phyloP scores from a whole-genome alignment of 1,140 invertebrate genomes.

The Drosophila truncata region DNA sequence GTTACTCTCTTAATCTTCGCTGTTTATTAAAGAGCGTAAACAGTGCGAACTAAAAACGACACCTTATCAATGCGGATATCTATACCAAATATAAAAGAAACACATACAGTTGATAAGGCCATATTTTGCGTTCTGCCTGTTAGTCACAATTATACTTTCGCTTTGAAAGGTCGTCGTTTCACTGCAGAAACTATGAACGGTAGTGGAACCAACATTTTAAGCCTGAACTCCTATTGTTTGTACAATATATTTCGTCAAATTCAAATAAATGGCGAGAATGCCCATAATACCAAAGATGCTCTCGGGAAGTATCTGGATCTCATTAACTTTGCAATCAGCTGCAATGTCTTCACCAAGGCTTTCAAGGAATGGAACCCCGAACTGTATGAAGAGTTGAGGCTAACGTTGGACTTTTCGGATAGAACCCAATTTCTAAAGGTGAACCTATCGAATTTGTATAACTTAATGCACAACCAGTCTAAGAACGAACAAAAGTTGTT shows the following conservation, averaged over 20 bases:
- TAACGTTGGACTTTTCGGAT: background rate
- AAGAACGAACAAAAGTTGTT: background rate
- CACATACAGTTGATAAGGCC: conserved; percentile 1
- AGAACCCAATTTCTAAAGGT: background rate
- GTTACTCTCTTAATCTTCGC: background rate
- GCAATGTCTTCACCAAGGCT: background rate
- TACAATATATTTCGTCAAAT: conserved; percentile 1
- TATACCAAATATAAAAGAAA: conserved; percentile 2
- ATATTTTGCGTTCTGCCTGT: background rate
- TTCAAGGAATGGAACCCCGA: conserved; percentile 1
- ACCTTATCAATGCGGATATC: conserved; percentile 3
- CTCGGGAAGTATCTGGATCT: conserved; percentile 4
- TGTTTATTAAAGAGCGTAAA: background rate
- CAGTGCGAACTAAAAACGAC: background rate
- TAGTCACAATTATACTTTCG: background rate
- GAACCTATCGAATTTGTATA: background rate
- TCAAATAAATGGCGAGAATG: background rate
- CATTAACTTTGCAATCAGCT: background rate
- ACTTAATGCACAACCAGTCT: background rate
- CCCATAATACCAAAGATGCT: background rate
- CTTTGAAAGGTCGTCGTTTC: background rate
- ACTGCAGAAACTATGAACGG: background rate
- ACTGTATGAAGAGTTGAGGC: background rate
- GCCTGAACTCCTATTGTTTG: conserved; percentile 5
- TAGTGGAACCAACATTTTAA: background rate